These are phyloP conservation scores for Pristionchus fissidentatus DNA, from an alignment of 2,888 invertebrate genomes.

Conservation along the genomic window DNA sequence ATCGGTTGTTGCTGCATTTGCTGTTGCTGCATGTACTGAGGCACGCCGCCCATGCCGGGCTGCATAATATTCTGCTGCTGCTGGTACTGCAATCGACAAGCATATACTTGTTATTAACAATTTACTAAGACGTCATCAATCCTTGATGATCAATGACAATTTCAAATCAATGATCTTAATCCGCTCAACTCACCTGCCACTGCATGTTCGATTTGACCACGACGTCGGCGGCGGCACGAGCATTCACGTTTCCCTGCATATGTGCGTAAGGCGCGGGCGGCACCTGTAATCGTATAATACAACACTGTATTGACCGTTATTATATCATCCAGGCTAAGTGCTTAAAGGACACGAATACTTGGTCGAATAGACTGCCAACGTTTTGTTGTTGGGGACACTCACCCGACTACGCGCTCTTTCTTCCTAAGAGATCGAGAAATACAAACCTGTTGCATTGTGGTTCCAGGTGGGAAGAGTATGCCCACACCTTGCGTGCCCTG, in stretches of 20 bases:
- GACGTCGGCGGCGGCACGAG: background rate
- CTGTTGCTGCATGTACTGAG: constrained; percentile 28
- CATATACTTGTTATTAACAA: background rate
- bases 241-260: background rate
- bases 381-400: background rate
- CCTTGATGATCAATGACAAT: no score
- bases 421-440: background rate
- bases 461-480: background rate
- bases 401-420: no score
- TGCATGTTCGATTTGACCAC: constrained; percentile 1
- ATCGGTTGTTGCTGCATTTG: background rate
- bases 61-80: background rate
- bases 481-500: background rate
- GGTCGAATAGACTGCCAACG: no score
- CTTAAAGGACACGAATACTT: no score
- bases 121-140: background rate
- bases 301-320: no score
- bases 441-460: background rate
- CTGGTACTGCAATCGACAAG: background rate
- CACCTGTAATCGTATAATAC: constrained; percentile 2
- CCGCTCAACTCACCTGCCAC: background rate
- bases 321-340: no score
- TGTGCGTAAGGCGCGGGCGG: background rate
- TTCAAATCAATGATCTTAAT: background rate
- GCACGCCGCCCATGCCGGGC: background rate